Percentiles rank a stretch among this genome's conserved stretches.
These are phyloP conservation scores for Beroe ovata DNA, from an alignment of 37 sponge, comb jelly and placozoan species.

Conservation along the genomic window DNA sequence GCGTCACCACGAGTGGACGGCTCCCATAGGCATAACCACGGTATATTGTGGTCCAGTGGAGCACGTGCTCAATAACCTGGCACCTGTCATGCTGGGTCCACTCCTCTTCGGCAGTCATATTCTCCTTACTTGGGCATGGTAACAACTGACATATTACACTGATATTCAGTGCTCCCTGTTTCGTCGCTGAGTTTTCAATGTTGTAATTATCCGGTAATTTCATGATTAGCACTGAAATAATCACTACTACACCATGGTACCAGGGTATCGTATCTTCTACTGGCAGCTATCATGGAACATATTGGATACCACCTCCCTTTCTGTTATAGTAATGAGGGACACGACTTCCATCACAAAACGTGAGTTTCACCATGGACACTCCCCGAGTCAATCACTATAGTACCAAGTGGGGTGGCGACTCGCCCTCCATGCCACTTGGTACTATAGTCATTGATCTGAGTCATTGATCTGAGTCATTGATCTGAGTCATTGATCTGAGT, in stretches of 20 bases:
- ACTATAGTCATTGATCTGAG: too few relatives aligned
- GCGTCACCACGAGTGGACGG: slow-evolving; percentile 91
- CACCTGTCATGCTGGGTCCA: slow-evolving; percentile 74
- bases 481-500: too few relatives aligned
- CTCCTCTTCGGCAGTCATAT: slow-evolving; percentile 77
- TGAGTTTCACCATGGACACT: too few relatives aligned
- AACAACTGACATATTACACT: too few relatives aligned
- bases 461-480: too few relatives aligned
- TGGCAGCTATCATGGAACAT: slow-evolving; percentile 77
- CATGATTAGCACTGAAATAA: slow-evolving; percentile 76
- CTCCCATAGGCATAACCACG: slow-evolving; percentile 76
- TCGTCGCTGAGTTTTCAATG: too few relatives aligned
- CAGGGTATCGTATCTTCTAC: slow-evolving; percentile 67
- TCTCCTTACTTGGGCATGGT: slow-evolving; percentile 81
- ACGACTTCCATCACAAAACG: slow-evolving; percentile 92
- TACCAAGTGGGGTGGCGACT: too few relatives aligned
- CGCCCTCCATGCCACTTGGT: too few relatives aligned
- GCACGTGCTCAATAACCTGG: slow-evolving; percentile 73
- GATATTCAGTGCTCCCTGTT: too few relatives aligned
- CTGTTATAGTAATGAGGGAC: slow-evolving; percentile 82
- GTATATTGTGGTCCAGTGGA: slow-evolving; percentile 89
- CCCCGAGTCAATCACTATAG: too few relatives aligned
- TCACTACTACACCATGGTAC: slow-evolving; percentile 79
- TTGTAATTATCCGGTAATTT: too few relatives aligned
- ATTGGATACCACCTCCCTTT: slow-evolving; percentile 94